Base-by-base conservation (phyloP, 2,113 vertebrate species). In the Pseudorectes ferrugineus region DNA sequence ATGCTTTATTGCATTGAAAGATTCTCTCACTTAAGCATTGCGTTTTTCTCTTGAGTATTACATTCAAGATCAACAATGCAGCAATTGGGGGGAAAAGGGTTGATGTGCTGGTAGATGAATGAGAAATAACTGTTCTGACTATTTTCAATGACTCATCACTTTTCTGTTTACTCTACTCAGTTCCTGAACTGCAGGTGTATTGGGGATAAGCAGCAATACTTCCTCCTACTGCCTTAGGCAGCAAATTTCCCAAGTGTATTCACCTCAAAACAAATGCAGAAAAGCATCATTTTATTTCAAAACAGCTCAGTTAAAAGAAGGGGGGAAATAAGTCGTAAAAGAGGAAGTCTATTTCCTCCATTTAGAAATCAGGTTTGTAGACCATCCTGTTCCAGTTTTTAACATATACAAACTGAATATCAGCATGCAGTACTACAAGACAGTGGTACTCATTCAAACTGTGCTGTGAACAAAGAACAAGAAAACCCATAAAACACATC, bases 51-150 rank as follows among this genome's bases (percentile, higher is more conserved):
- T 28, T 40, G 40, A 74, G 7, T 12, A 18, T 19, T 65, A 73
- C 22, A 40, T 49, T 90, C 55, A 52, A 68, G 62, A 68, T 36
- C 45, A 79, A 15, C 43, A 90, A 75, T 36, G 12, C 83, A 77
- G 42, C 48, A 38, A 88, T 0, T 11, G 4, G 6, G n/a, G 33
- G 10, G 0, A 5, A 45, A 54, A 36, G 2, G 12, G 15, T 14
- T 57, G 63, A 38, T 70, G 24, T 80, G 65, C 26, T 57, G 55
- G 22, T 35, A 74, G 25, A 80, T 58, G 59, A 89, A 61, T 22
- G 36, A 78, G 22, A 58, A 80, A 28, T 57, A 84, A 76, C 19
- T 38, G 18, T 61, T 57, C 38, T 68, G 43, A 33, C 7, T 29
- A 14, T 28, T 55, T 88, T 15, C 23, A 68, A 6, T 22, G 16